Evolutionary conservation across 1,140 invertebrate species (phyloP).

Genomic region (Drosophila tani): DNA sequence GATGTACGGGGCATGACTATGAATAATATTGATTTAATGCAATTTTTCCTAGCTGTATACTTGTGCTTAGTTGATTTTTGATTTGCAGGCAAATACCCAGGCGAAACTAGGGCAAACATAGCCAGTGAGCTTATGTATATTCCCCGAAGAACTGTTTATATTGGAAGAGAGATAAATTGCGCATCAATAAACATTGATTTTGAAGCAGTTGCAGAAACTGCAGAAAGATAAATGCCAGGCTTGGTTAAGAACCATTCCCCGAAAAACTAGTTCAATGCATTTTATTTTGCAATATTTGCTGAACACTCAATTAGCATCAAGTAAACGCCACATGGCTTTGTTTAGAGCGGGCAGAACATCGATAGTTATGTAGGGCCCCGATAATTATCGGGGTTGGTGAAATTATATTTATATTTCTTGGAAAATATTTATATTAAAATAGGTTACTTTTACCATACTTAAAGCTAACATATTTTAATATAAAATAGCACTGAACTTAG

Average conservation of each 20-base stretch:
- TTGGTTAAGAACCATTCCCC: not conserved
- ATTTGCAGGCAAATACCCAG: slow-evolving; percentile 31
- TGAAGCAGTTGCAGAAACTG: not conserved
- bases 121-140: slow-evolving; percentile 25
- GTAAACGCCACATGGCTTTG: slow-evolving; percentile 25
- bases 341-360: not conserved
- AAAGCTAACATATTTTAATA: too few species aligned
- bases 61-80: slow-evolving; percentile 67
- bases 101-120: slow-evolving; percentile 23
- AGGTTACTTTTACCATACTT: too few species aligned
- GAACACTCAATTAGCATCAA: slow-evolving; percentile 20
- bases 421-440: too few species aligned
- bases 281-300: slow-evolving; percentile 4
- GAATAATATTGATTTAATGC: slow-evolving; percentile 74
- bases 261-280: slow-evolving; percentile 13
- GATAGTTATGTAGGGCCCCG: not conserved
- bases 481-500: too few species aligned
- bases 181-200: slow-evolving; percentile 37
- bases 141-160: slow-evolving; percentile 28
- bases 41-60: slow-evolving; percentile 36
- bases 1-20: slow-evolving; percentile 58
- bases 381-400: not conserved
- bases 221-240: slow-evolving; percentile 6
- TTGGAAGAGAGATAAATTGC: slow-evolving; percentile 37
- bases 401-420: not conserved